Percentiles rank a stretch among this genome's conserved stretches.
Conservation (phyloP, 2,797 vertebrate species). For the Takifugu ocellatus region DNA sequence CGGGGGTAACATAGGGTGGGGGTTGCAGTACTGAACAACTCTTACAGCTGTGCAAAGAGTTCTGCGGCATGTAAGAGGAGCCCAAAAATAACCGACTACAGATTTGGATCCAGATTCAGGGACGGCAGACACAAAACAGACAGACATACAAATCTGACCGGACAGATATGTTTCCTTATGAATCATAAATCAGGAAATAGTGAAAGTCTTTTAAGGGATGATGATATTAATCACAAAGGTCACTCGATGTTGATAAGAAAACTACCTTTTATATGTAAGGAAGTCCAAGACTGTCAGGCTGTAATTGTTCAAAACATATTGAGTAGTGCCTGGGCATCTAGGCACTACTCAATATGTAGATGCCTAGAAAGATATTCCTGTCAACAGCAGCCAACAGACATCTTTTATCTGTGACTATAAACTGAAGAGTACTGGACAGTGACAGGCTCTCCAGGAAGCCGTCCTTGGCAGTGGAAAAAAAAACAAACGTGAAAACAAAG, state of each 20-base stretch:
- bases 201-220: slow-evolving; percentile 11
- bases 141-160: neutral
- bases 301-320: slow-evolving; percentile 27
- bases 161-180: neutral
- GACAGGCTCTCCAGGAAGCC: slow-evolving; percentile 48
- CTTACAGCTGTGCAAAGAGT: slow-evolving; percentile 38
- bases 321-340: slow-evolving; percentile 2
- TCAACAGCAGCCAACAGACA: slow-evolving; percentile 30
- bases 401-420: slow-evolving; percentile 36
- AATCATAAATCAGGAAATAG: too few species aligned
- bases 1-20: slow-evolving; percentile 7
- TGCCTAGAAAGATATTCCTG: slow-evolving; percentile 21
- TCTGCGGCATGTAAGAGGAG: slow-evolving; percentile 35
- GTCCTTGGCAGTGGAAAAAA: slow-evolving; percentile 40
- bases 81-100: slow-evolving; percentile 51
- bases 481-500: neutral
- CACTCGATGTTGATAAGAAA: slow-evolving; percentile 13
- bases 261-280: slow-evolving; percentile 10
- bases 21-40: slow-evolving; percentile 28
- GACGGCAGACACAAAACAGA: neutral
- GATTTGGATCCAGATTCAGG: slow-evolving; percentile 19
- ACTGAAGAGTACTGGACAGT: slow-evolving; percentile 37
- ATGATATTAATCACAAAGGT: slow-evolving; percentile 14
- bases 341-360: neutral
- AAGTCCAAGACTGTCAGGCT: slow-evolving; percentile 12